Base-by-base conservation (phyloP, 2,888 invertebrate genomes). In the Drosophila buzzatii region DNA sequence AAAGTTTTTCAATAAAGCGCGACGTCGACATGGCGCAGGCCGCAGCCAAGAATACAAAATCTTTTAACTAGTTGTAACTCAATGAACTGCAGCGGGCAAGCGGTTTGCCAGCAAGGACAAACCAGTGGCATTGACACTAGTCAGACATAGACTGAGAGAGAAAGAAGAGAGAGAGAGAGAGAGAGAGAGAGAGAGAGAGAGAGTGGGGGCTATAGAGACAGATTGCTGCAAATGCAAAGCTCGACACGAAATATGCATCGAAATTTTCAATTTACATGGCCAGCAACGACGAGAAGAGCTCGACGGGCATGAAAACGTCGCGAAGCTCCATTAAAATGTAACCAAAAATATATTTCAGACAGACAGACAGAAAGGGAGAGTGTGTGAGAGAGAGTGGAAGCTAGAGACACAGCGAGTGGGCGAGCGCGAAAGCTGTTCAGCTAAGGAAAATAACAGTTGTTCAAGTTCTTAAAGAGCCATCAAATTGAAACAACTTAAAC, bases 231-330 rank as follows among this genome's bases (percentile, higher is more conserved):
- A 39, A 60, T 57, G 74, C 73, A 80, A 71, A 82, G 71, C 75
- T 70, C 73, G 62, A 64, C 62, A 53, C 66, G 81, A 86, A 81
- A 85, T 89, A 84, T 85, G 89, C 87, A 89, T 70, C 60, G 79
- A 84, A 89, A 83, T 83, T 62, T 89, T 18, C 89, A 88, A 89
- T 89, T 84, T 89, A 78, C 89, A 84, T 89, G 76, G 63, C 79
- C 76, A 76, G 60, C 66, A 60, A 27, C 27, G 66, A 33, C 8
- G 20, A 20, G 9, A 47, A 18, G 33, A 27, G 33, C 56, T 31
- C 20, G 27, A n/a, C 27, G 55, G 55, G 23, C 23, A 55, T 39
- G 55, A 10, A 37, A 53, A 53, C 23, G 53, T 23, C 23, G 42
- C 7, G 45, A 12, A 37, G 68, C 65, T 31, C 66, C 76, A 76